phyloP scores from a whole-genome alignment of 2,113 vertebrate species.

The Ursus arctos region DNA sequence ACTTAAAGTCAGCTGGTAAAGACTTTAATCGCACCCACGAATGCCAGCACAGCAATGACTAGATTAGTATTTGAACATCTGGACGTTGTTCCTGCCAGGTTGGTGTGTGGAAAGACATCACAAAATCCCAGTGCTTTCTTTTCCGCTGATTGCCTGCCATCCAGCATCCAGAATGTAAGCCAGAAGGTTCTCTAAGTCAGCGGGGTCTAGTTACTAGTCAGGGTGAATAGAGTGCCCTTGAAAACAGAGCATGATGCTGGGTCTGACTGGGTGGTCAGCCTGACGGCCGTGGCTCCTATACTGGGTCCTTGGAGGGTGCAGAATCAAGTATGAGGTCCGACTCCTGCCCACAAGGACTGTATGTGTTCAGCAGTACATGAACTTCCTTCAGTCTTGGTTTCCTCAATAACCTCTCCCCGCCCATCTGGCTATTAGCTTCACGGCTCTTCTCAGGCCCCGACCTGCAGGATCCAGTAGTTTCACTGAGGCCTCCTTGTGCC shows the following conservation, averaged over 20 bases:
- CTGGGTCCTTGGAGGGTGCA: not conserved
- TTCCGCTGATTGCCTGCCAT: not conserved
- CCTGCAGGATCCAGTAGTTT: too few relatives aligned
- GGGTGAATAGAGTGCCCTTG: not conserved
- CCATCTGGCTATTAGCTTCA: rapidly evolving
- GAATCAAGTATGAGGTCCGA: not conserved
- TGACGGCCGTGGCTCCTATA: rapidly evolving
- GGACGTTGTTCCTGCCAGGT: rapidly evolving
- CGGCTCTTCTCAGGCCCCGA: not conserved
- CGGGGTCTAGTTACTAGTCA: rapidly evolving
- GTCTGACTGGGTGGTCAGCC: not conserved
- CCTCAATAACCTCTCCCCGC: not conserved
- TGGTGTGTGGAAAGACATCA: not conserved
- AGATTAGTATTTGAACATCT: not conserved
- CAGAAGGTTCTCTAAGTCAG: not conserved
- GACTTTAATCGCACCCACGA: not conserved
- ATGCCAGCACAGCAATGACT: not conserved
- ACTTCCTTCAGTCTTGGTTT: not conserved
- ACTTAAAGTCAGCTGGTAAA: too few relatives aligned
- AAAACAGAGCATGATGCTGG: rapidly evolving
- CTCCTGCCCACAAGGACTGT: not conserved
- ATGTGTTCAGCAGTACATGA: rapidly evolving
- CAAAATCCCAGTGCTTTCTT: not conserved
- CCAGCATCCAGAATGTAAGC: not conserved
- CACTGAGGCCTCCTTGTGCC: not conserved